phyloP scores from a whole-genome alignment of 1,140 invertebrate genomes.

The Dinothrombium tinctorium region DNA sequence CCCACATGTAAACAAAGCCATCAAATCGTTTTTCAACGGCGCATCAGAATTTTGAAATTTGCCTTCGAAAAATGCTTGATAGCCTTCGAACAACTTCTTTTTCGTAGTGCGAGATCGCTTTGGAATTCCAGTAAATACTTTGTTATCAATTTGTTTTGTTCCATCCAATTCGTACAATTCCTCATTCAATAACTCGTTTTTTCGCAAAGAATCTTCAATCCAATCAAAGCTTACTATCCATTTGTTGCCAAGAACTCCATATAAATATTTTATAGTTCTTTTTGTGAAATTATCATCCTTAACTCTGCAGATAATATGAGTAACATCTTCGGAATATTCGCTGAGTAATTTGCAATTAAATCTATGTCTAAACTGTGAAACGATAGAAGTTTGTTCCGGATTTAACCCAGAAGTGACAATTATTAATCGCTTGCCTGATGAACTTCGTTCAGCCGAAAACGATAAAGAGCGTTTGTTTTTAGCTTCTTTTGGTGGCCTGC shows the following conservation, averaged over 20 bases:
- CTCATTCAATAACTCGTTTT: background rate
- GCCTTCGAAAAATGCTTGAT: background rate
- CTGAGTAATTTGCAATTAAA: too few species aligned
- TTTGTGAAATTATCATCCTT: too few species aligned
- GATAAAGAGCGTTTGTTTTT: too few species aligned
- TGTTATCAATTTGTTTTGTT: background rate
- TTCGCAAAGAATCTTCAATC: background rate
- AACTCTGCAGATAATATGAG: too few species aligned
- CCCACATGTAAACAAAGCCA: background rate
- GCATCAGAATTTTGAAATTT: background rate
- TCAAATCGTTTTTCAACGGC: background rate
- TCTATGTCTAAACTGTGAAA: too few species aligned
- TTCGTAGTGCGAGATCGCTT: background rate
- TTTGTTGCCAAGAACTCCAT: background rate
- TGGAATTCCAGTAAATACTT: background rate
- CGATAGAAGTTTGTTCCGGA: too few species aligned
- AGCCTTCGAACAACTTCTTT: background rate
- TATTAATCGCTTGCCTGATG: too few species aligned
- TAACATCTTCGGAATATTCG: too few species aligned
- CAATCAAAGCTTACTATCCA: slow-evolving; percentile 2
- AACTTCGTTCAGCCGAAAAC: too few species aligned
- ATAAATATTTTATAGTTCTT: background rate
- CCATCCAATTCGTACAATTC: background rate
- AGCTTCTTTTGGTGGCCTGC: too few species aligned
- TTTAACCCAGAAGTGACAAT: too few species aligned